Base-by-base conservation (phyloP, 2,797 vertebrate species). In the Parotocinclus haroldoi region DNA sequence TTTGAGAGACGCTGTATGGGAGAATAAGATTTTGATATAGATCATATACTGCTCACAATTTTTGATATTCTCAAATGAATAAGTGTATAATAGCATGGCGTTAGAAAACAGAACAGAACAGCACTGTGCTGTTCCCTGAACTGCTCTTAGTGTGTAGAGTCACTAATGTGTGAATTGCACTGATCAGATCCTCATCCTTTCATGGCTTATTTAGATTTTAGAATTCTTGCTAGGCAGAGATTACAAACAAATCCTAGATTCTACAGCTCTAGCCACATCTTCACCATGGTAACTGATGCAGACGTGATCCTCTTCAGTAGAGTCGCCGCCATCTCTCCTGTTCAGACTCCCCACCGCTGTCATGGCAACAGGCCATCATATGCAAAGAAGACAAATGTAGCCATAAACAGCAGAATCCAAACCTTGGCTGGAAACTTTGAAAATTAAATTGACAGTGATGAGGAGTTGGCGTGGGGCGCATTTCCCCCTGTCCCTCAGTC, bases 281-380 rank as follows among this genome's bases (percentile, higher is more conserved):
- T 69, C 75, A 77, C 85, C 87, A 89, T 90, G 87, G 89, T 81
- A 88, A 91, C 89, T 81, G 86, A 87, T 87, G 86, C 85, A 88
- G 86, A 88, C 80, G 37, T 38, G 76, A 62, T 63, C 69, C 18
- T 57, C 61, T 68, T 68, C 27, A 14, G 45, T 49, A 54, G 63
- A 63, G 68, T 66, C 58, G 68, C 61, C 78, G 82, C 77, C 69
- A 72, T 80, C 78, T 82, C 83, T 84, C 85, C 75, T 44, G 82
- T 81, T 87, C 80, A 70, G 82, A 82, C 80, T 78, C 88, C 68
- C 69, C 37, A 53, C 71, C 80, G 88, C 82, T 90, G 85, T 88
- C 83, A 90, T 90, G 87, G 88, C 85, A 90, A 91, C 89, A 86
- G 86, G 84, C 85, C 79, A 87, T 89, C 83, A 58, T 81, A 87